Evolutionary conservation across 2,113 vertebrate species (phyloP).

Genomic region (Coturnix japonica): DNA sequence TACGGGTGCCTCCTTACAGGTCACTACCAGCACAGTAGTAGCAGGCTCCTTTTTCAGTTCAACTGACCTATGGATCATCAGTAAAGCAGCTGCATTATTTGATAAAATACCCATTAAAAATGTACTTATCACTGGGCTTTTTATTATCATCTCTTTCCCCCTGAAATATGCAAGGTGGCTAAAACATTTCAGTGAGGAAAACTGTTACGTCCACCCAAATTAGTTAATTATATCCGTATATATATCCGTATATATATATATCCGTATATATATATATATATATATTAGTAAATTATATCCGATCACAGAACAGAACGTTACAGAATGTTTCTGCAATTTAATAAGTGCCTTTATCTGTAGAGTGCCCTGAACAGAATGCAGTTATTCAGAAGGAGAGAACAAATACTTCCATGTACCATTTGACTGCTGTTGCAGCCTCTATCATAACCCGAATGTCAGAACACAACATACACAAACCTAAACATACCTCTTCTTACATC

Average conservation of each 20-base stretch:
- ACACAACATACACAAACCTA: background rate
- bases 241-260: too few relatives aligned
- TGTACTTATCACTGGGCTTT: background rate
- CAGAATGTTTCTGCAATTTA: background rate
- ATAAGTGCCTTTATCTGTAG: background rate
- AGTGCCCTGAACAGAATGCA: background rate
- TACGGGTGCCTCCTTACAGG: background rate
- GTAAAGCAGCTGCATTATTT: background rate
- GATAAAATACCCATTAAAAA: background rate
- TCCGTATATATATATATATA: too few relatives aligned
- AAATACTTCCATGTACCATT: background rate
- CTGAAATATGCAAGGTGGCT: background rate
- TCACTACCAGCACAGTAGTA: background rate
- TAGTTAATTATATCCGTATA: too few relatives aligned
- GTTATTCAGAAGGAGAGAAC: background rate
- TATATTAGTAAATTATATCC: too few relatives aligned
- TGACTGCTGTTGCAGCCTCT: background rate
- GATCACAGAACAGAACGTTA: background rate
- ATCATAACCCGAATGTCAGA: background rate
- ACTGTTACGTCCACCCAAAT: background rate
- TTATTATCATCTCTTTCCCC: background rate
- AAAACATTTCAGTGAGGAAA: background rate
- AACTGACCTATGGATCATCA: background rate
- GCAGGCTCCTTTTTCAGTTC: background rate
- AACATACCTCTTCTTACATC: background rate